phyloP scores from a whole-genome alignment of 1,140 invertebrate species.

The Diorhabda carinulata region DNA sequence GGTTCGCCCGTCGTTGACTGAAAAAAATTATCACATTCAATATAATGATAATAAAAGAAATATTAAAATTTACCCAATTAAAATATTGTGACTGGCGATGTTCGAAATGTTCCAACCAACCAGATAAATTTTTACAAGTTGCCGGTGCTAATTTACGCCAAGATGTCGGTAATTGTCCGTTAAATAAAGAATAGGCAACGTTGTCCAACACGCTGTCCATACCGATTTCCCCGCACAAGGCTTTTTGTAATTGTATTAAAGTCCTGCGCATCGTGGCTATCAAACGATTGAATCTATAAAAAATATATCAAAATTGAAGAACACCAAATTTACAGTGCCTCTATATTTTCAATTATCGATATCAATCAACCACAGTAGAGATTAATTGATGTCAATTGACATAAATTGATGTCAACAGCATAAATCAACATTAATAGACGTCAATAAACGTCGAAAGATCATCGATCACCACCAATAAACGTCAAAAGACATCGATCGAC shows the following conservation, averaged over 20 bases:
- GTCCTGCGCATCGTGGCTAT: slow-evolving; percentile 69
- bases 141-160: slow-evolving; percentile 80
- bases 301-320: not conserved
- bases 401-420: no score
- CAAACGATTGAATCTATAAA: slow-evolving; percentile 65
- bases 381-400: no score
- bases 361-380: no score
- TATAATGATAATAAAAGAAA: not conserved
- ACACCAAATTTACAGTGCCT: no score
- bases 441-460: no score
- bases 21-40: not conserved
- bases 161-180: slow-evolving; percentile 74
- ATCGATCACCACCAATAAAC: no score
- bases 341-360: no score
- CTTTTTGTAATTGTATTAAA: slow-evolving; percentile 63
- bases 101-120: slow-evolving; percentile 85
- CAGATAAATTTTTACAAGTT: slow-evolving; percentile 77
- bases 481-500: no score
- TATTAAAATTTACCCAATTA: slow-evolving; percentile 60
- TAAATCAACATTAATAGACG: no score
- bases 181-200: slow-evolving; percentile 74
- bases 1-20: slow-evolving; percentile 67
- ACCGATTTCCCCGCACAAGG: slow-evolving; percentile 83
- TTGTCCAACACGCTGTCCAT: slow-evolving; percentile 83
- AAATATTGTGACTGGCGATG: slow-evolving; percentile 66